Conservation (phyloP, 2,113 vertebrate genomes). For the Cariama cristata region DNA sequence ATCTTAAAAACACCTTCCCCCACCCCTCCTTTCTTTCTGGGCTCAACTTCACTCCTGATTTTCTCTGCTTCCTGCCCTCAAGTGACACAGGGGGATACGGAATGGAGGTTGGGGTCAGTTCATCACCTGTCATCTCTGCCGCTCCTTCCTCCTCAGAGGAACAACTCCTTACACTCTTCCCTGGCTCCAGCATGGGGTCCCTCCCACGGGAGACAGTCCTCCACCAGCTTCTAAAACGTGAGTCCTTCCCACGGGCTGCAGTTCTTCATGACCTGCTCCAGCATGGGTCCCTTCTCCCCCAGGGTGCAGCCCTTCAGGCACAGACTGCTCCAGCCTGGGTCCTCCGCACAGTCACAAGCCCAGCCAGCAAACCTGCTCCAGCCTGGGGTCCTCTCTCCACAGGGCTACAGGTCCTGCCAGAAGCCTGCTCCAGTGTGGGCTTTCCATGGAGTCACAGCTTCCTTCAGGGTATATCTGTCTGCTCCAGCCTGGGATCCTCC, state of each 20-base stretch:
- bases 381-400: background rate
- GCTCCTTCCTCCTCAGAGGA: background rate
- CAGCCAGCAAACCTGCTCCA: background rate
- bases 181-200: background rate
- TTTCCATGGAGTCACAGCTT: background rate
- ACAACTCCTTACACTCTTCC: background rate
- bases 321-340: background rate
- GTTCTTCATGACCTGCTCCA: background rate
- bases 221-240: background rate
- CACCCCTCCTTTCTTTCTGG: background rate
- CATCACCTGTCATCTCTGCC: too few species aligned
- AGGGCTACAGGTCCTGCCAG: background rate
- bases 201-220: background rate
- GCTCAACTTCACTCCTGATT: background rate
- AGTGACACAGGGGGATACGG: accelerated
- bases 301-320: background rate
- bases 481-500: background rate
- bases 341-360: background rate
- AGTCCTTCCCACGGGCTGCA: background rate
- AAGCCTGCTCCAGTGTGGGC: background rate
- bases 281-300: accelerated
- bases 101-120: background rate
- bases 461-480: background rate
- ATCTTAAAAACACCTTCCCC: background rate
- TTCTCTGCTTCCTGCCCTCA: background rate